phyloP scores from a whole-genome alignment of 1,140 invertebrate genomes.

The Camponotus vicinus region DNA sequence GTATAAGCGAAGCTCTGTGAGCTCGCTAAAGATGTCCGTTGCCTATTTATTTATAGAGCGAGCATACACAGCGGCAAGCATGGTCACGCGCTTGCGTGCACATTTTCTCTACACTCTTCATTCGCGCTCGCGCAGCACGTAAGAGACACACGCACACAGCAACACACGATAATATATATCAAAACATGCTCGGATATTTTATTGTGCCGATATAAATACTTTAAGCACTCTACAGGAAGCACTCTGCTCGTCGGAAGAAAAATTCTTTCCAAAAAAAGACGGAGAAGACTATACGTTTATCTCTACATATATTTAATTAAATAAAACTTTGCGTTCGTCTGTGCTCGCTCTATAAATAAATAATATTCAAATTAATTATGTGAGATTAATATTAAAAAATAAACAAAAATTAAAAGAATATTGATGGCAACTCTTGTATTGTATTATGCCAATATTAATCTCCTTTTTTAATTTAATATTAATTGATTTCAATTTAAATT shows the following conservation, averaged over 20 bases:
- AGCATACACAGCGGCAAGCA: conserved; percentile 75
- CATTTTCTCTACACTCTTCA: conserved; percentile 55
- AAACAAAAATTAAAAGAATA: background rate
- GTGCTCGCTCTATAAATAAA: too few species aligned
- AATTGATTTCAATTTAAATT: too few species aligned
- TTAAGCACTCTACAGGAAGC: background rate
- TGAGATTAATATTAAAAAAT: background rate
- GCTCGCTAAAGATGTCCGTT: conserved; percentile 78
- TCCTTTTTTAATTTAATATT: too few species aligned
- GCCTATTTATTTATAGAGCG: conserved; percentile 82
- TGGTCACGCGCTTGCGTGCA: conserved; percentile 71
- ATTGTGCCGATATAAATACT: background rate
- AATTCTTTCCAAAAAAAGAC: background rate
- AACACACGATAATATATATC: conserved; percentile 24
- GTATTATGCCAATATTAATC: background rate
- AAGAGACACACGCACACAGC: background rate
- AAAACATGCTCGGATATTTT: background rate
- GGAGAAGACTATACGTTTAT: background rate
- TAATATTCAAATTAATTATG: background rate
- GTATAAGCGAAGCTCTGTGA: conserved; percentile 73
- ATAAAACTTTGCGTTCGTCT: background rate
- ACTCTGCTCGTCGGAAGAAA: background rate
- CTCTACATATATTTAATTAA: background rate
- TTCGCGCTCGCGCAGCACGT: conserved; percentile 35
- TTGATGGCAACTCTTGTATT: background rate